Conservation (phyloP, 2,797 vertebrate species). For the Epinephelus malabaricus region DNA sequence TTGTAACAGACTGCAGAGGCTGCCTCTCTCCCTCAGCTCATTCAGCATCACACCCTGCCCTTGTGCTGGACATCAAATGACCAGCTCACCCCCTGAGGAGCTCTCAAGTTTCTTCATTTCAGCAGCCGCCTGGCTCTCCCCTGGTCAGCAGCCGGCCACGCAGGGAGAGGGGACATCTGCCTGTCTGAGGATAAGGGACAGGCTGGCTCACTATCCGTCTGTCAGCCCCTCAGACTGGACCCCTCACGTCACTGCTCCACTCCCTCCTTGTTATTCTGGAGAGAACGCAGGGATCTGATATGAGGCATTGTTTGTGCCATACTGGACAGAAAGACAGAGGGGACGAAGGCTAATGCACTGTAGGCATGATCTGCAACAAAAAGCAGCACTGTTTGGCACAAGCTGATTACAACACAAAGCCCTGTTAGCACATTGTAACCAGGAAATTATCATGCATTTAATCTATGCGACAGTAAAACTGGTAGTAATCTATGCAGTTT, state of each 20-base stretch:
- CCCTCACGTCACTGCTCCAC: conserved; percentile 78
- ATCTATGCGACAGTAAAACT: neutral
- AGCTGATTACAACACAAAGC: conserved; percentile 14
- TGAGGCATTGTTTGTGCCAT: conserved; percentile 83
- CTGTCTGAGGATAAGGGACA: conserved; percentile 97
- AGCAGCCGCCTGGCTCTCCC: conserved; percentile 92
- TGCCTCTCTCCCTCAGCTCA: conserved; percentile 86
- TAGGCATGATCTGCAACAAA: conserved; percentile 57
- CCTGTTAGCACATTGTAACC: conserved; percentile 1
- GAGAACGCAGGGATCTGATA: conserved; percentile 80
- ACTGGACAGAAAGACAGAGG: conserved; percentile 68
- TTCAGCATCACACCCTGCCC: conserved; percentile 90
- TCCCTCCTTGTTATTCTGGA: conserved; percentile 86
- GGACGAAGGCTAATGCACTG: conserved; percentile 62
- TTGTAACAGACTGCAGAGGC: conserved; percentile 87
- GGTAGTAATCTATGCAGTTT: too few relatives aligned
- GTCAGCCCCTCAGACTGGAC: conserved; percentile 85
- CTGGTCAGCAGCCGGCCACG: conserved; percentile 91
- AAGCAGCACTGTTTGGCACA: conserved; percentile 52
- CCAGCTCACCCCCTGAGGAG: conserved; percentile 96
- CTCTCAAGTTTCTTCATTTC: conserved; percentile 96
- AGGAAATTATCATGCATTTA: conserved; percentile 17
- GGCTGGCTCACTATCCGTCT: conserved; percentile 86
- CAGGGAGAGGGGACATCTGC: conserved; percentile 96
- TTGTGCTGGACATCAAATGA: conserved; percentile 94